These are phyloP conservation scores for Erebia epiphron DNA, from an alignment of 2,888 invertebrate species.

Conservation along the genomic window DNA sequence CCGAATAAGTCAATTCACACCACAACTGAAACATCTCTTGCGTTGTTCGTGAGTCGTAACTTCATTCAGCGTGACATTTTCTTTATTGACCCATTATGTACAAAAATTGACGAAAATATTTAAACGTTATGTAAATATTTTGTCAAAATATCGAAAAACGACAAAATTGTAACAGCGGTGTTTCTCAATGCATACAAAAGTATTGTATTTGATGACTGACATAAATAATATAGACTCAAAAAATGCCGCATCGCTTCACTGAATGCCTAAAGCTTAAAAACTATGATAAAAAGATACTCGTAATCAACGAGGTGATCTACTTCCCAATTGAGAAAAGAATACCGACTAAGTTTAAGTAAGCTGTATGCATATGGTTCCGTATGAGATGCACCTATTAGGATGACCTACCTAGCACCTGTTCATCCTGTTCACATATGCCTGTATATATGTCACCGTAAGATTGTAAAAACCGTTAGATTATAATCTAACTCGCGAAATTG, in stretches of 20 bases:
- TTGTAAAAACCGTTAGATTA: too few relatives aligned
- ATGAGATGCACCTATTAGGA: background rate
- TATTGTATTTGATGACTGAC: conserved; percentile 57
- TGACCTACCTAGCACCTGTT: background rate
- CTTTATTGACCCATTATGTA: conserved; percentile 23
- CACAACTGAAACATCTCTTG: conserved; percentile 26
- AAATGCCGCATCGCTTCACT: conserved; percentile 63
- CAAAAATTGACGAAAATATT: conserved; percentile 22
- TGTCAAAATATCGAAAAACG: conserved; percentile 30
- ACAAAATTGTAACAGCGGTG: conserved; percentile 40
- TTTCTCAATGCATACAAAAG: conserved; percentile 57
- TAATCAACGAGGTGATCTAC: conserved; percentile 78
- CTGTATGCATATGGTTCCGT: conserved; percentile 3
- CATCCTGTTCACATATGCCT: background rate
- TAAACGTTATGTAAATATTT: conserved; percentile 28
- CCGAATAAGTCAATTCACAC: conserved; percentile 38
- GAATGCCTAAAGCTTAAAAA: conserved; percentile 63
- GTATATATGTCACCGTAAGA: too few relatives aligned
- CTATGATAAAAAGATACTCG: conserved; percentile 72
- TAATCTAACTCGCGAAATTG: too few relatives aligned
- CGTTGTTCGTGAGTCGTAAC: conserved; percentile 4
- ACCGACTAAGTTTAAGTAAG: conserved; percentile 38
- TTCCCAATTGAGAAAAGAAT: conserved; percentile 77
- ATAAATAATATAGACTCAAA: conserved; percentile 56
- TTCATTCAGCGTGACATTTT: conserved; percentile 25